Evolutionary conservation across 2,888 invertebrate species (phyloP).

Genomic region (Ectropis crepuscularia): DNA sequence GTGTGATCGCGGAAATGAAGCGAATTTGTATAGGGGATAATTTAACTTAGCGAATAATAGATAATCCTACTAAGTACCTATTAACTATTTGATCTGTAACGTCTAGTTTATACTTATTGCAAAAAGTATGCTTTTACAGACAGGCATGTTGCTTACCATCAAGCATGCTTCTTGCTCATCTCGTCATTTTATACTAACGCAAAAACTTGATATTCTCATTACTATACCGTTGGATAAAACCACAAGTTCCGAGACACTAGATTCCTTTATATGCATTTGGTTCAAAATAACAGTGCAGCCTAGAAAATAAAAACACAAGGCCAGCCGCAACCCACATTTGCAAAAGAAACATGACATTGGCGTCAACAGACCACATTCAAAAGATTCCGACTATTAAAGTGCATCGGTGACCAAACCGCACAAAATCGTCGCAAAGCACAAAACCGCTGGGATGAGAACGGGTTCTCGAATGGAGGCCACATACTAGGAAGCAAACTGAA

Average conservation of each 20-base stretch:
- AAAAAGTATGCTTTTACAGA: too few species aligned
- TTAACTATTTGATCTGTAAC: too few species aligned
- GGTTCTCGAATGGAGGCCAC: conserved; percentile 46
- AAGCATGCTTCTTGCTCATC: too few species aligned
- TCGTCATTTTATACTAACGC: too few species aligned
- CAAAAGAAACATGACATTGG: conserved; percentile 18
- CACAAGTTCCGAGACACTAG: conserved; percentile 12
- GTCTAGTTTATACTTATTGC: too few species aligned
- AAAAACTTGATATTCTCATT: too few species aligned
- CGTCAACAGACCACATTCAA: conserved; percentile 26
- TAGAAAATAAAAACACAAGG: conserved; percentile 25
- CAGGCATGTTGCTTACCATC: too few species aligned
- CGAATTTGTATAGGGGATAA: too few species aligned
- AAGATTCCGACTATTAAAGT: conserved; percentile 28
- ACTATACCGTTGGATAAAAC: conserved; percentile 14
- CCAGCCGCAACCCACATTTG: conserved; percentile 17
- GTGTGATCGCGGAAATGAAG: too few species aligned
- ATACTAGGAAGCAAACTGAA: conserved; percentile 45
- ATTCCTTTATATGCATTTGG: conserved; percentile 10
- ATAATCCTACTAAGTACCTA: too few species aligned
- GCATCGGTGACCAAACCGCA: conserved; percentile 38
- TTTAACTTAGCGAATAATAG: too few species aligned
- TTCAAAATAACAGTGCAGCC: conserved; percentile 24
- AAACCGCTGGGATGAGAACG: conserved; percentile 45
- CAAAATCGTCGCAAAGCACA: conserved; percentile 39